Base-by-base conservation (phyloP, 2,113 vertebrate species). In the Chaetodon trifascialis region DNA sequence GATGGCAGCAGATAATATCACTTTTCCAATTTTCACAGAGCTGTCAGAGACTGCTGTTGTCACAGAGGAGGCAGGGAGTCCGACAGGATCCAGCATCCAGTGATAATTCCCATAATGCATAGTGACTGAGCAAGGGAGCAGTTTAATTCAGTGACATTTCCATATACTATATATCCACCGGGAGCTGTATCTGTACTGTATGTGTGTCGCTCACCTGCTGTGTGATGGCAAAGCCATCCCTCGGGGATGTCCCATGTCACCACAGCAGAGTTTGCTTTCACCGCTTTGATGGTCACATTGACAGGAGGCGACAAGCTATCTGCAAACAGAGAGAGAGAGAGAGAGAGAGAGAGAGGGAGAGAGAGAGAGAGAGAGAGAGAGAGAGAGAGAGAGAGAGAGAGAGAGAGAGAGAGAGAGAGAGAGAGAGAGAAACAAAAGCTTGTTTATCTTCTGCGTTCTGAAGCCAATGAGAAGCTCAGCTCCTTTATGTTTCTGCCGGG, bases 221-320 rank as follows among this genome's bases (percentile, higher is more conserved):
- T 83, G 98, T 98, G 93, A 99, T 97, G 55, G 97, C 97, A 90
- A 99, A 99, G 90, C 98, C 98, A 19, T 9, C 97, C 97, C 75
- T 98, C 97, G n/a, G 97, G 96, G 79, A 98, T 97, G 70, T 99
- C 98, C 98, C 98, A 99, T 89, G 97, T 97, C 93, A 99, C 97
- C 83, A 98, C 95, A 0, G 96, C 98, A 4, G 96, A 97, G 93
- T 97, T 99, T 79, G 96, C 96, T 91, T 97, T 98, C 89, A 99
- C 95, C 72, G 96, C 96, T 89, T 93, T 96, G 93, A 99, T 95
- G 1, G 97, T 99, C 95, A 99, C 98, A 73, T 99, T 99, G 73
- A 98, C 95, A 0, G 98, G 98, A 90, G 97, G 97, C 0, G 95
- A 96, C 11, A 97, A 95, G 90, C 97, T 97, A 92, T 99, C 97